A percentile compares a stretch with the other conserved stretches of the same genome.
phyloP scores from a whole-genome alignment of 2,888 invertebrate species.

The Rhagonycha lutea region DNA sequence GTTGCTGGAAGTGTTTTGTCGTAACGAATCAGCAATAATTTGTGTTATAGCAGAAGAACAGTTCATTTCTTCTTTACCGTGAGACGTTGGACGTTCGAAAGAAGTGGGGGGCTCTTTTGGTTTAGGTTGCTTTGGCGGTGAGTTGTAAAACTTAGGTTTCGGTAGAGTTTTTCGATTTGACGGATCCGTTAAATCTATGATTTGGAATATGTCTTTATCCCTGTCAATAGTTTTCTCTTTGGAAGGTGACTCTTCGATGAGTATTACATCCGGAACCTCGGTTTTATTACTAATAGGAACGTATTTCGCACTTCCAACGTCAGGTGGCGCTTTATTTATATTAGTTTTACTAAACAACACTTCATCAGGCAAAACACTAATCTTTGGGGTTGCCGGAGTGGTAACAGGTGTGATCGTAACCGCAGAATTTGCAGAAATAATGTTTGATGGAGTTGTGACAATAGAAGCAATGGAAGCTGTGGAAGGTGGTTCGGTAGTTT shows the following conservation, averaged over 20 bases:
- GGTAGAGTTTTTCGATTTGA: neutral
- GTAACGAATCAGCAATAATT: slow-evolving; percentile 30
- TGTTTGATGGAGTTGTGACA: slow-evolving; percentile 2
- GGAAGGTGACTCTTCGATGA: neutral
- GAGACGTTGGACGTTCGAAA: neutral
- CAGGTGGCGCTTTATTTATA: neutral
- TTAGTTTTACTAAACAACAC: slow-evolving; percentile 29
- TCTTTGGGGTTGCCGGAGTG: slow-evolving; percentile 11
- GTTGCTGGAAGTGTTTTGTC: slow-evolving; percentile 5
- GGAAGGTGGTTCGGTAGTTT: neutral
- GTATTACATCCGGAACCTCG: neutral
- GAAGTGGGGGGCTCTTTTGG: slow-evolving; percentile 2
- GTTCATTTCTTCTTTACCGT: slow-evolving; percentile 27
- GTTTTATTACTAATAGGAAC: neutral
- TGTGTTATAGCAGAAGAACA: slow-evolving; percentile 32
- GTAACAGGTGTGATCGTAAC: slow-evolving; percentile 37
- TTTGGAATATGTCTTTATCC: neutral
- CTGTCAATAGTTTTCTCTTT: slow-evolving; percentile 13
- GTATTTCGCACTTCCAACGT: neutral
- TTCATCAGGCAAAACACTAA: slow-evolving; percentile 24
- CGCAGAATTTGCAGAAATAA: slow-evolving; percentile 28
- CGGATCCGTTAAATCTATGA: neutral
- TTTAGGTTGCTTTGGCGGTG: slow-evolving; percentile 42
- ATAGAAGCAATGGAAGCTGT: slow-evolving; percentile 5
- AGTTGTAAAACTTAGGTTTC: slow-evolving; percentile 6